These are phyloP conservation scores for Sebastiscus albofasciatus DNA, from an alignment of 2,797 vertebrate genomes.

Conservation along the genomic window DNA sequence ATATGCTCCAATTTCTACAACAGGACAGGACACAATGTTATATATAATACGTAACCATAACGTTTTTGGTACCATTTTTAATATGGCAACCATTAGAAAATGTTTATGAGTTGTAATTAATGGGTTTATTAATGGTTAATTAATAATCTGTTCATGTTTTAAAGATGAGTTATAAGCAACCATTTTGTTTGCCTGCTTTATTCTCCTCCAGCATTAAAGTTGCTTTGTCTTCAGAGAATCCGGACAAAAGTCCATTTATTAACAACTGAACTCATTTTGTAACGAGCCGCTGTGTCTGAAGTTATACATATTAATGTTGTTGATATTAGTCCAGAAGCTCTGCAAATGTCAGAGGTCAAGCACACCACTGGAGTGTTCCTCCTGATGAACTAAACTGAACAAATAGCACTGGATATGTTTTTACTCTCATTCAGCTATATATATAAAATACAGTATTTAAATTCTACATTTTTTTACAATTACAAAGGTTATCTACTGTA, in stretches of 20 bases:
- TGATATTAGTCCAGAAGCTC: neutral
- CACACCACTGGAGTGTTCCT: no score
- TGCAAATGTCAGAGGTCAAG: neutral
- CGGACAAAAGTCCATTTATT: neutral
- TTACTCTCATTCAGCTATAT: neutral
- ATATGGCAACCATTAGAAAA: neutral
- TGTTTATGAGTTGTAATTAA: no score
- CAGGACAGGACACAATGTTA: slow-evolving; percentile 20
- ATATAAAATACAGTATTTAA: neutral
- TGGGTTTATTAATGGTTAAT: neutral
- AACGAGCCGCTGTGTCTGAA: neutral
- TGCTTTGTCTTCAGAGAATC: neutral
- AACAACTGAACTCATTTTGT: neutral
- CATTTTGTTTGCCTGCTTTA: neutral
- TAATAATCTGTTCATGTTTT: neutral
- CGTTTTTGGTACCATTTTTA: neutral
- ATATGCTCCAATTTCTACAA: slow-evolving; percentile 86
- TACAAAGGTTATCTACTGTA: no score
- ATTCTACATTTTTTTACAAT: no score
- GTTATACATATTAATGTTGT: neutral
- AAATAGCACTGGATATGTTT: neutral
- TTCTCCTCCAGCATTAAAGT: neutral
- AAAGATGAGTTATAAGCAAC: neutral
- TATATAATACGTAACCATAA: neutral
- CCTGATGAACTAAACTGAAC: neutral